Percentiles rank a stretch among this genome's conserved stretches.
Evolutionary conservation across 2,888 invertebrate species (phyloP).

Genomic region (Alviniconcha strummeri): DNA sequence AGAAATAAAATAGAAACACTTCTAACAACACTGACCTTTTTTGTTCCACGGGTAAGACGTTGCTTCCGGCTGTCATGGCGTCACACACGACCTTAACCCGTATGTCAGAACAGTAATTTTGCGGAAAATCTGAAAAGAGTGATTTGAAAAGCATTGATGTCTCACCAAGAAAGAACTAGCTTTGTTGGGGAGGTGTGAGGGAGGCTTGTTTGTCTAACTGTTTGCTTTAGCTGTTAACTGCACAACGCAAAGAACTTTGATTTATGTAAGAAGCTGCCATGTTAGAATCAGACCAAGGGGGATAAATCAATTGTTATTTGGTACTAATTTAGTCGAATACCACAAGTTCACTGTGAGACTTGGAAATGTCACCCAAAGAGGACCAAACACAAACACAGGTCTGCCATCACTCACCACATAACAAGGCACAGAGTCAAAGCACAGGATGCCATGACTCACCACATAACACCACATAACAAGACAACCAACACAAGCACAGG

Average conservation of each 20-base stretch:
- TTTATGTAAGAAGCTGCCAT: too few relatives aligned
- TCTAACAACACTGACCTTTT: neutral
- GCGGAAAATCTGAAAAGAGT: conserved; percentile 40
- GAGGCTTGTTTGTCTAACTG: too few relatives aligned
- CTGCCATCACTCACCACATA: conserved; percentile 22
- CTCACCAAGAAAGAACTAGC: too few relatives aligned
- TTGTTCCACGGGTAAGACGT: neutral
- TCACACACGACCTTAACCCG: conserved; percentile 44
- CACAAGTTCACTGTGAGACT: too few relatives aligned
- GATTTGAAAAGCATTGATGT: too few relatives aligned
- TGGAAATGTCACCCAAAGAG: neutral
- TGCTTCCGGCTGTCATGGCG: conserved; percentile 31
- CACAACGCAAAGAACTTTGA: too few relatives aligned
- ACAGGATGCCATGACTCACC: neutral
- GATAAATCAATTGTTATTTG: too few relatives aligned
- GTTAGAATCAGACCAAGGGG: too few relatives aligned
- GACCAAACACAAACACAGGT: neutral
- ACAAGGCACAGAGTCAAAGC: conserved; percentile 24
- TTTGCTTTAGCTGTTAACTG: too few relatives aligned
- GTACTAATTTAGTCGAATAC: too few relatives aligned
- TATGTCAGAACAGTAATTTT: conserved; percentile 46
- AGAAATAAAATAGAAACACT: neutral
- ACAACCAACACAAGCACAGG: neutral
- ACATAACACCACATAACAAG: too few relatives aligned
- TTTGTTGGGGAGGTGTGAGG: too few relatives aligned